A percentile compares a stretch with the other conserved stretches of the same genome.
These are phyloP conservation scores for Iguana delicatissima DNA, from an alignment of 2,797 vertebrate genomes.

Conservation along the genomic window DNA sequence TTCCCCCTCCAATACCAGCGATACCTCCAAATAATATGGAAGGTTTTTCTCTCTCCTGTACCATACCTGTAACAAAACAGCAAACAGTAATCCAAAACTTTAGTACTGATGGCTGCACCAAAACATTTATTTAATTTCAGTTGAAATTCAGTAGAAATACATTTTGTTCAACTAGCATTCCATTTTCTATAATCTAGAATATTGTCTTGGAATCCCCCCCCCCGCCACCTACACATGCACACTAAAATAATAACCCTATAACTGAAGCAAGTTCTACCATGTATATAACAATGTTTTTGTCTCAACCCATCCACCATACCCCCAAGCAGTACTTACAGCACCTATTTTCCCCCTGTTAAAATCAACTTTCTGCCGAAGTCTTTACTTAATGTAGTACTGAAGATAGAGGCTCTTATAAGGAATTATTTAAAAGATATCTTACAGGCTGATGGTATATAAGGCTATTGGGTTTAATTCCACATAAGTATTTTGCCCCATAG, in stretches of 20 bases:
- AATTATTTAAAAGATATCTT: not conserved
- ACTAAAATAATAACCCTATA: not conserved
- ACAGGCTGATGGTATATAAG: not conserved
- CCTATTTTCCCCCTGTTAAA: not conserved
- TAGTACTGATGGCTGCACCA: not conserved
- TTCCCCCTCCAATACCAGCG: not conserved
- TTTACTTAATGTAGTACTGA: not conserved
- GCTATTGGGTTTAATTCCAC: constrained; percentile 7
- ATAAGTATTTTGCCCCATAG: constrained; percentile 17
- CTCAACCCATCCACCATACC: not conserved
- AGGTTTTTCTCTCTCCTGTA: not conserved
- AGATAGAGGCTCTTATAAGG: not conserved
- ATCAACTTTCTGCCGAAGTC: not conserved
- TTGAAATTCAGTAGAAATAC: not conserved
- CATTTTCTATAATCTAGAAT: constrained; percentile 15
- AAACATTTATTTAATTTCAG: not conserved
- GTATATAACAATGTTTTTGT: not conserved
- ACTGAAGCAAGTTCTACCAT: not conserved
- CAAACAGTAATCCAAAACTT: not conserved
- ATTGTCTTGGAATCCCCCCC: not conserved
- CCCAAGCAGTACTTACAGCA: not conserved
- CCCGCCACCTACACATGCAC: not conserved
- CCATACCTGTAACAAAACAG: not conserved
- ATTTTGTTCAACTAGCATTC: not conserved
- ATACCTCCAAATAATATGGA: not conserved